Evolutionary conservation across 2,113 vertebrate species (phyloP), one percentile per base, ranked within the genome.

Genomic region (Labeo catla): DNA sequence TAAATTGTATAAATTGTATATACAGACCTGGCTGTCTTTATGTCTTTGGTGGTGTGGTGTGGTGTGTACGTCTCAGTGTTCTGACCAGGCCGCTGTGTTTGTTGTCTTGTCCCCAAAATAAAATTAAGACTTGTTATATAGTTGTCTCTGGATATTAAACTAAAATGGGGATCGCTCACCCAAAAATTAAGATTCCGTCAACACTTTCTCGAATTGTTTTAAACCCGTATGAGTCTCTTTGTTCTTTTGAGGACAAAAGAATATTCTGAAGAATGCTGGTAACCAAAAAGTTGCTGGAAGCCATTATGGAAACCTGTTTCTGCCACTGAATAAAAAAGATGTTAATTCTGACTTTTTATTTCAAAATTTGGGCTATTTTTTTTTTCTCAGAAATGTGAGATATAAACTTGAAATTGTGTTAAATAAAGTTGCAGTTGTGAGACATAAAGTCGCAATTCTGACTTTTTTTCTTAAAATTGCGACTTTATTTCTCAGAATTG

Each of bases 71-170:
- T 91, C 89, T 85, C 87, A 77, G 88, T 92, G 88, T 84, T 90
- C 91, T 92, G 92, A 92, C 91, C 85, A 68, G 87, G 83, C 50
- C 89, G 81, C 91, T 93, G 78, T 88, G 77, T 92, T 8, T 34
- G 63, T 65, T 65, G 23, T 66, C 11, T 66, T 66, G 34, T 68
- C 1, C 21, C 9, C 6, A 36, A 66, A 66, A 66, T 34, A 36
- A 65, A 34, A 15, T 13, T 0, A 34, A 13, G 63, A 23, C 63
- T 66, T 23, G n/a, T 63, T 23, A 34, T 23, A 34, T 34, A 34
- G 11, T 34, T 15, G 28, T 65, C 63, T 34, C 6, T 76, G 49
- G 12, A 76, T 28, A 52, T 52, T 76, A 47, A 76, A 23, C 43
- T 36, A 47, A 16, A 54, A 76, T 36, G 9, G 13, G 23, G 39